Evolutionary conservation across 2,113 vertebrate genomes (phyloP), one percentile per base, ranked within the genome.

Genomic region (Podocnemis expansa): DNA sequence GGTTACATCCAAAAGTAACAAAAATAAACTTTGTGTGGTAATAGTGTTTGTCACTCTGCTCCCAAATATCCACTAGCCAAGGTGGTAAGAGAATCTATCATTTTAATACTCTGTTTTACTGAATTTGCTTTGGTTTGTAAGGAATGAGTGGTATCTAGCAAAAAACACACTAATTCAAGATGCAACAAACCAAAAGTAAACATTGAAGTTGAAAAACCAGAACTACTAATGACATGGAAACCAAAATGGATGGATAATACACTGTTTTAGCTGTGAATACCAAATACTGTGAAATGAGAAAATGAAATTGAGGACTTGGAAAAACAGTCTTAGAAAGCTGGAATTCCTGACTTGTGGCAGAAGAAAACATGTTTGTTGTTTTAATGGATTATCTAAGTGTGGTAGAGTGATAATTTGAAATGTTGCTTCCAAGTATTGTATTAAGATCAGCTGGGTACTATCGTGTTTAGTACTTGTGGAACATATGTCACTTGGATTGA

Each of bases 81-180:
- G 0, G 0, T 0, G 0, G 5, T 73, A 41, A 76, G 84, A 76
- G 45, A 19, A 17, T 78, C 27, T 38, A 58, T 58, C 13, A 3
- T 52, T 10, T n/a, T n/a, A 19, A 16, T 34, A 63, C 83, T 14
- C 41, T 22, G 27, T 81, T 4, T 84, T 5, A 0, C 75, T 63
- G 34, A 43, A 85, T 93, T 83, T 82, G 4, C 38, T 89, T 88
- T 93, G 4, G 6, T 88, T 19, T 4, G 84, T 91, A 78, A 75
- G 84, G 47, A 13, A 29, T 70, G 41, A 22, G 10, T 75, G 25
- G 0, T 0, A 24, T 43, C 4, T 52, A 80, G 12, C 7, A 47
- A 31, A 54, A 82, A 34, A 49, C 52, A 31, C 24, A 2, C 3
- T 41, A 31, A 25, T 51, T 78, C 34, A 5, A 2, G 1, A 1